These are phyloP conservation scores for Epinotia demarniana DNA, from an alignment of 2,888 invertebrate species.

Conservation along the genomic window DNA sequence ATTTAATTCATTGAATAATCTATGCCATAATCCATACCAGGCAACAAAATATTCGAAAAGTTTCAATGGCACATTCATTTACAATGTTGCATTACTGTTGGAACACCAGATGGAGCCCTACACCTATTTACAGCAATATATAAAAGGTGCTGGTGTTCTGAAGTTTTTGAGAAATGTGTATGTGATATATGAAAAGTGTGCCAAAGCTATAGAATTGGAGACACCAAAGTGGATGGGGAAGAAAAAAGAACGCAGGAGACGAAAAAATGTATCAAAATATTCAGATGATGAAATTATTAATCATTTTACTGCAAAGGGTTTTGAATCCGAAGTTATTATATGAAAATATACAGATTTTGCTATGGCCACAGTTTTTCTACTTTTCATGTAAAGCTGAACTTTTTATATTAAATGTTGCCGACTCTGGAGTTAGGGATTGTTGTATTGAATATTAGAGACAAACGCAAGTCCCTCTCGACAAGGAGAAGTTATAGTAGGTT, in stretches of 20 bases:
- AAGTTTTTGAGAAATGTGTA: conserved; percentile 70
- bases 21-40: conserved; percentile 86
- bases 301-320: conserved; percentile 70
- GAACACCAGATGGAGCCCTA: conserved; percentile 82
- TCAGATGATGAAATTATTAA: conserved; percentile 54
- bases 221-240: conserved; percentile 60
- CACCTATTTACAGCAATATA: conserved; percentile 80
- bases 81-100: conserved; percentile 88
- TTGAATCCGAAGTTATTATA: conserved; percentile 74
- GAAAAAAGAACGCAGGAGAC: conserved; percentile 59
- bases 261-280: conserved; percentile 55
- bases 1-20: conserved; percentile 86
- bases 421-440: too few relatives aligned
- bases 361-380: not conserved
- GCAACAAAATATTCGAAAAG: conserved; percentile 85
- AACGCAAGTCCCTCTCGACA: too few relatives aligned
- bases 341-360: conserved; percentile 44
- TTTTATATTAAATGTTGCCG: too few relatives aligned
- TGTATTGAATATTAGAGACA: too few relatives aligned
- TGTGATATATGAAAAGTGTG: conserved; percentile 58
- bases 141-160: conserved; percentile 71
- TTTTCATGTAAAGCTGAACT: not conserved
- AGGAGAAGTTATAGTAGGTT: not conserved
- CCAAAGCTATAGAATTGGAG: conserved; percentile 61
- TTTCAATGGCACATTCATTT: conserved; percentile 90